Percentiles rank a stretch among this genome's conserved stretches.
Conservation (phyloP, 2,888 invertebrate species). For the Phrixothrix hirtus region DNA sequence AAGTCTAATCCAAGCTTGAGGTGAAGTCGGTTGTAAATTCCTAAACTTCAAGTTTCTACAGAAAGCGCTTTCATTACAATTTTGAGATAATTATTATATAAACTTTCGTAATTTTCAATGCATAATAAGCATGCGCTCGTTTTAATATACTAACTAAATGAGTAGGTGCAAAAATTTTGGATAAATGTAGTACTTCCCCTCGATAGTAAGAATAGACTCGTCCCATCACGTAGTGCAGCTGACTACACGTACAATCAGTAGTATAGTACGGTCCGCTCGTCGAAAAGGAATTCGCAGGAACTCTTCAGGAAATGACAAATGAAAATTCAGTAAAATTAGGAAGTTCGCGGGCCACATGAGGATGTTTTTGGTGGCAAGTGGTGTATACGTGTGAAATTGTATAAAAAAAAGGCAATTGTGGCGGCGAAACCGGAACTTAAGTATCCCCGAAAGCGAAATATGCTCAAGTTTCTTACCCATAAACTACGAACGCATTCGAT, state of each 20-base stretch:
- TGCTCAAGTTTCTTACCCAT: constrained; percentile 85
- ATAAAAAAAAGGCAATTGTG: constrained; percentile 48
- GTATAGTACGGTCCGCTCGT: constrained; percentile 53
- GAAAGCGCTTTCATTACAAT: too few relatives aligned
- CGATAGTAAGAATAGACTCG: constrained; percentile 53
- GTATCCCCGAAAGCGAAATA: constrained; percentile 63
- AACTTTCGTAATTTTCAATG: too few relatives aligned
- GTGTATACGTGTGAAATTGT: constrained; percentile 30
- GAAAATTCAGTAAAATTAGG: constrained; percentile 34
- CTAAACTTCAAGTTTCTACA: too few relatives aligned
- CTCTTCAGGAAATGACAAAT: constrained; percentile 41
- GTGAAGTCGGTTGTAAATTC: too few relatives aligned
- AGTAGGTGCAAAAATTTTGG: too few relatives aligned
- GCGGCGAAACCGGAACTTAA: constrained; percentile 54
- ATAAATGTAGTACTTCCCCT: constrained; percentile 41
- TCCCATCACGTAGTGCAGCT: constrained; percentile 59
- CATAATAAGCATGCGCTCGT: too few relatives aligned
- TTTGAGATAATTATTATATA: too few relatives aligned
- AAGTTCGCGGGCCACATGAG: constrained; percentile 15
- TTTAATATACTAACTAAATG: too few relatives aligned
- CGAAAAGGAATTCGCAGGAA: constrained; percentile 38
- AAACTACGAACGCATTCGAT: constrained; percentile 84
- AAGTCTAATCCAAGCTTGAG: constrained; percentile 60
- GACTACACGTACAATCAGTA: constrained; percentile 58
- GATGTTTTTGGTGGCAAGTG: constrained; percentile 39